A percentile compares a stretch with the other conserved stretches of the same genome.
Evolutionary conservation across 2,797 vertebrate species (phyloP).

Genomic region (Cheirogaleus major): DNA sequence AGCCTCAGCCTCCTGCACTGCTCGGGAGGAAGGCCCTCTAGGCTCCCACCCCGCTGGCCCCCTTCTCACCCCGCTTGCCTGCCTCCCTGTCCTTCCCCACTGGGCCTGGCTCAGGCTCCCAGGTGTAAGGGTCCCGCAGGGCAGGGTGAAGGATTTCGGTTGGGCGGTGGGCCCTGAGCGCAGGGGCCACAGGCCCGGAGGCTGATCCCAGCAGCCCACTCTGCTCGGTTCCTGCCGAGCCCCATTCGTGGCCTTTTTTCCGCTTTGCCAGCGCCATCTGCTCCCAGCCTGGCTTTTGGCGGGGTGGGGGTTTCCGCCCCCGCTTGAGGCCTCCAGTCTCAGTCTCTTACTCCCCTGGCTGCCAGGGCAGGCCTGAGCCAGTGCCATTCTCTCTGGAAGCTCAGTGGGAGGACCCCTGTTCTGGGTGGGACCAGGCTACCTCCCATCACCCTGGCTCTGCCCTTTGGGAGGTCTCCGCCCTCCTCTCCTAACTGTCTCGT

Average conservation of each 20-base stretch:
- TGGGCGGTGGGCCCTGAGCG: background rate
- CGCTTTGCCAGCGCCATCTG: slow-evolving; percentile 84
- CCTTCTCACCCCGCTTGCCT: background rate
- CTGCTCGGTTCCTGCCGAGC: background rate
- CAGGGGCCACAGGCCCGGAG: background rate
- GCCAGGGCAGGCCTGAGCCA: background rate
- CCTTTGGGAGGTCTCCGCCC: background rate
- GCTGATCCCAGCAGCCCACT: background rate
- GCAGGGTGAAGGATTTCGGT: background rate
- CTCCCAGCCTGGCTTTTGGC: slow-evolving; percentile 64
- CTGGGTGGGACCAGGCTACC: background rate
- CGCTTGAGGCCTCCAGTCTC: background rate
- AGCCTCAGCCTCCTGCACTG: slow-evolving; percentile 33
- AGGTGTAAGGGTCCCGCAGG: background rate
- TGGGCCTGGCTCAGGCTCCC: background rate
- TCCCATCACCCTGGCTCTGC: background rate
- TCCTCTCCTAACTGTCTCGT: background rate
- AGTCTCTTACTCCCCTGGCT: slow-evolving; percentile 44
- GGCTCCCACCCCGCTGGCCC: slow-evolving; percentile 38
- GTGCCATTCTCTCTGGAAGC: background rate
- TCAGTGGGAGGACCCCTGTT: background rate
- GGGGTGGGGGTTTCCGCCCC: slow-evolving; percentile 55
- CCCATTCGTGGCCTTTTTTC: slow-evolving; percentile 79
- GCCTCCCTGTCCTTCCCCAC: background rate
- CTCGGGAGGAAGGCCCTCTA: slow-evolving; percentile 43